Evolutionary conservation across 1,140 invertebrate species (phyloP).

Genomic region (Drosophila simulans): DNA sequence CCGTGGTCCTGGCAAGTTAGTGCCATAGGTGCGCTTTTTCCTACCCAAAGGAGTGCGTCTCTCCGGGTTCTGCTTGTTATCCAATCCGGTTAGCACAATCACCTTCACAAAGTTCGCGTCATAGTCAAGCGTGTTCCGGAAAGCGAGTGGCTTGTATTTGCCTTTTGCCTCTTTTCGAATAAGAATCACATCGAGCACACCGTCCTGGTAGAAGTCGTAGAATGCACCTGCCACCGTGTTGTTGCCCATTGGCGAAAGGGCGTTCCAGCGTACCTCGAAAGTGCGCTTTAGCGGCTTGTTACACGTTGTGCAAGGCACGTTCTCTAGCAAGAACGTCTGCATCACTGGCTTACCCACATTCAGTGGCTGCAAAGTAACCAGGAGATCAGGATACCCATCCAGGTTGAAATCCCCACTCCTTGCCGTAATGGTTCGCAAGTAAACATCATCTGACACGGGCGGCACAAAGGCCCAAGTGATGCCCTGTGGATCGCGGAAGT

Average conservation of each 20-base stretch:
- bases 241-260: conserved; percentile 88
- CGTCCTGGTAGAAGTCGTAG: conserved; percentile 96
- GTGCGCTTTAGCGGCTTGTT: conserved; percentile 87
- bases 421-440: conserved; percentile 91
- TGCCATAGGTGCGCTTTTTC: conserved; percentile 92
- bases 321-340: conserved; percentile 91
- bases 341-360: conserved; percentile 84
- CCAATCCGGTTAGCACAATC: conserved; percentile 94
- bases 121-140: conserved; percentile 95
- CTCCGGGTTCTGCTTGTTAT: conserved; percentile 89
- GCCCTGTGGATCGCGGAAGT: conserved; percentile 89
- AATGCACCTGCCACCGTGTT: conserved; percentile 93
- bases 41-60: conserved; percentile 90
- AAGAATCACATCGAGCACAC: conserved; percentile 92
- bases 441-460: conserved; percentile 85
- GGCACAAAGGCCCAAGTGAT: conserved; percentile 89
- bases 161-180: conserved; percentile 87
- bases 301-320: conserved; percentile 87
- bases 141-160: conserved; percentile 87
- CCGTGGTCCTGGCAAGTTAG: conserved; percentile 94
- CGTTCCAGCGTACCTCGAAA: conserved; percentile 91
- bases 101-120: conserved; percentile 98
- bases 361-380: conserved; percentile 89
- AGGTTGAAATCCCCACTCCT: conserved; percentile 96
- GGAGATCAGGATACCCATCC: conserved; percentile 97